Base-by-base conservation (phyloP, 2,888 invertebrate species). In the Ectobius pallidus region DNA sequence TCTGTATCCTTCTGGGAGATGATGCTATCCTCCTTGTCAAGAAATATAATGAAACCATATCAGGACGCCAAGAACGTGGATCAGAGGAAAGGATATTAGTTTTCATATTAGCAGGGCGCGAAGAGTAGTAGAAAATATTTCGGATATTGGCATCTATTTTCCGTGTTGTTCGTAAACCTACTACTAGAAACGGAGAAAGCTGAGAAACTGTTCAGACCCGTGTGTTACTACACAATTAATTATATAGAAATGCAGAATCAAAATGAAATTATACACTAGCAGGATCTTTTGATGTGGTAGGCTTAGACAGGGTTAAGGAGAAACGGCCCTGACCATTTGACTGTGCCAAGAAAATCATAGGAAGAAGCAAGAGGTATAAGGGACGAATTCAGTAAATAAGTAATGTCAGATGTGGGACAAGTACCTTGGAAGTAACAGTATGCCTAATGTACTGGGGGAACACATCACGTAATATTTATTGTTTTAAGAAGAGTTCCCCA, bases 31-130 rank as follows among this genome's bases (percentile, higher is more conserved):
- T n/a, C 49, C 49, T 49, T 49, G n/a, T 49, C 49, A 49, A 14
- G 49, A 49, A n/a, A n/a, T 49, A 18, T 49, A 49, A n/a, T 49
- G 49, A 49, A 49, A 49, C 18, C n/a, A 49, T 49, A 49, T n/a
- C 49, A 6, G 18, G 49, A n/a, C 16, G n/a, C 49, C 49, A 14
- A n/a, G n/a, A 49, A 49, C n/a, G 18, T 49, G 49, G 49, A 18
- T 49, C 49, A 49, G n/a, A n/a, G 18, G 11, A 49, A 49, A 49
- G 49, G 49, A 18, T 49, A 49, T 14, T 49, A 39, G 6, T 39
- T 39, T 9, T 39, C 39, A 39, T 39, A 39, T 14, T 39, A 39
- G 39, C 39, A 39, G 39, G 14, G 39, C 39, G 39, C 39, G 14
- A 14, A 39, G 39, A 39, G 39, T 39, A 39, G 39, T 39, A 39